These are phyloP conservation scores for Lampris incognitus DNA, from an alignment of 2,113 vertebrate species.

Conservation along the genomic window DNA sequence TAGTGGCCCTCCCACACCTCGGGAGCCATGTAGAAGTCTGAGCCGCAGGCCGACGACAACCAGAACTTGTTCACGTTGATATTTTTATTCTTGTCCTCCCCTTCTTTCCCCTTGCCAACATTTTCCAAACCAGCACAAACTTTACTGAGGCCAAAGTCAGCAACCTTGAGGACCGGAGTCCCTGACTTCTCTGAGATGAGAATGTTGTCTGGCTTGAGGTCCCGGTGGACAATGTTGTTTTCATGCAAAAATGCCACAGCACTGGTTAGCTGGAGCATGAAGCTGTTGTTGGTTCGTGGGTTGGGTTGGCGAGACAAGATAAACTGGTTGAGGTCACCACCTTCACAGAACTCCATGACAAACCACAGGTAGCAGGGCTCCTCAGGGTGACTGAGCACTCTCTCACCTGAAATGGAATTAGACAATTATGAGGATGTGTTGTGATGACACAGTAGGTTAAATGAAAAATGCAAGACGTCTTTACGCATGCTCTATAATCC, in stretches of 20 bases:
- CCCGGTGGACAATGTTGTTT: slow-evolving; percentile 95
- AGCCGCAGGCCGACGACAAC: slow-evolving; percentile 94
- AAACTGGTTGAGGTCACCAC: slow-evolving; percentile 95
- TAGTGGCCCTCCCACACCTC: slow-evolving; percentile 99
- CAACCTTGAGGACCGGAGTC: slow-evolving; percentile 92
- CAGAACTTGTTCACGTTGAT: slow-evolving; percentile 94
- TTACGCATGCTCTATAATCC: too few relatives aligned
- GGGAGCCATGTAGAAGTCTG: slow-evolving; percentile 96
- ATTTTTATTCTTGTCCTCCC: slow-evolving; percentile 81
- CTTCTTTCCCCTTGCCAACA: slow-evolving; percentile 72
- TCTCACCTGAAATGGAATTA: slow-evolving; percentile 83
- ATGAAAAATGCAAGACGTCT: too few relatives aligned
- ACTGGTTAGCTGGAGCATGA: slow-evolving; percentile 95
- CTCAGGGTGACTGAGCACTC: slow-evolving; percentile 88
- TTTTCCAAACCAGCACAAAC: slow-evolving; percentile 89
- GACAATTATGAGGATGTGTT: background rate
- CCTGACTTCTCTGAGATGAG: slow-evolving; percentile 92
- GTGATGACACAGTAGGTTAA: too few relatives aligned
- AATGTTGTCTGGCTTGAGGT: slow-evolving; percentile 98
- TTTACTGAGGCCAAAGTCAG: slow-evolving; percentile 95
- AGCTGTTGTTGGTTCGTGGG: slow-evolving; percentile 90
- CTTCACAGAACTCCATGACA: slow-evolving; percentile 98
- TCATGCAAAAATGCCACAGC: slow-evolving; percentile 95
- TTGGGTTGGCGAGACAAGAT: slow-evolving; percentile 90
- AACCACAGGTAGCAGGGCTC: slow-evolving; percentile 97